Evolutionary conservation across 2,888 invertebrate species (phyloP), one percentile per base, ranked within the genome.

Genomic region (Cantharis lateralis): DNA sequence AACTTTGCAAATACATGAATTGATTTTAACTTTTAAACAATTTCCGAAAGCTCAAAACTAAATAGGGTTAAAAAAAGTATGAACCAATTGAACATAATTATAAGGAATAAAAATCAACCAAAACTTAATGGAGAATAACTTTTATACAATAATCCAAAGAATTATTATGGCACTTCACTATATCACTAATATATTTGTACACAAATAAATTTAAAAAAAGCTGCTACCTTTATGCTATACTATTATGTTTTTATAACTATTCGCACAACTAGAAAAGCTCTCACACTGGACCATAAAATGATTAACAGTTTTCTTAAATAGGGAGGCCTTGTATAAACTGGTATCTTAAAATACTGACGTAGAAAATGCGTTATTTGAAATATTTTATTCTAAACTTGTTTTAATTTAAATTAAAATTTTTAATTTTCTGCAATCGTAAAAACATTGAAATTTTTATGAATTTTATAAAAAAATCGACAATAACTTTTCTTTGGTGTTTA

Each of bases 301-400:
- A 20, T 66, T 15, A 18, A 63, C 13, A 11, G 16, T 62, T 28
- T 9, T 63, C 48, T 72, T 76, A 76, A 73, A 76, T 76, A 76
- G 72, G 18, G 68, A 76, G 76, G 32, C 76, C 76, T 76, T 76
- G 76, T 72, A 70, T 1, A 66, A 66, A 66, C 64, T 66, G 64
- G 64, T 66, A 5, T 18, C 20, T 24, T 16, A 16, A 66, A 66
- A 66, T 66, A 66, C 18, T 66, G 64, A 66, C 64, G 64, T 66
- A 66, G 2, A 66, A 64, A 66, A 66, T 20, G 20, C 64, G 64
- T 66, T 66, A 66, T 66, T 66, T 66, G 64, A n/a, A 66, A 66
- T 66, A 66, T 66, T 66, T 18, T 20, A 66, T 9, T 9, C n/a
- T 11, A 66, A 66, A 66, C 64, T 66, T 20, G 64, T 66, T 66